Evolutionary conservation across 2,888 invertebrate genomes (phyloP).

Genomic region (Lasioglossum leucozonium): DNA sequence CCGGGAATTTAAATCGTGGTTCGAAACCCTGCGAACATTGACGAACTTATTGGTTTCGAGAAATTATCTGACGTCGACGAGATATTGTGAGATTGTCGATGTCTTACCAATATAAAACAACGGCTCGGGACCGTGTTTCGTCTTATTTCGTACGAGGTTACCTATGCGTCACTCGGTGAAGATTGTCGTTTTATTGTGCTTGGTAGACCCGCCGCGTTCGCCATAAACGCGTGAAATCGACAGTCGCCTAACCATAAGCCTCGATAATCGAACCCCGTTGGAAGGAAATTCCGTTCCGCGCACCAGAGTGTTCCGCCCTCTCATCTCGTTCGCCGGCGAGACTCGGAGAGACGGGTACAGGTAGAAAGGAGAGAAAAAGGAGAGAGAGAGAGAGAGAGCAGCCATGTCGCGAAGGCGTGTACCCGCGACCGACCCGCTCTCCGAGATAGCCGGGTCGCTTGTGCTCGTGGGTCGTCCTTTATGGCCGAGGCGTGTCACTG

Average conservation of each 20-base stretch:
- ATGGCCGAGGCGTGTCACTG: slow-evolving; percentile 80
- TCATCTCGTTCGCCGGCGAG: slow-evolving; percentile 11
- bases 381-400: not conserved
- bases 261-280: not conserved
- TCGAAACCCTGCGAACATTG: too few relatives aligned
- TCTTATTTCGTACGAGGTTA: too few relatives aligned
- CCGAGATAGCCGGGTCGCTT: not conserved
- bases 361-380: not conserved
- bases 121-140: too few relatives aligned
- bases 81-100: too few relatives aligned
- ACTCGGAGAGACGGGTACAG: not conserved
- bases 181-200: not conserved
- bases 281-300: not conserved
- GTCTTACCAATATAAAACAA: too few relatives aligned
- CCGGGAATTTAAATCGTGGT: not conserved
- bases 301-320: not conserved
- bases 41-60: too few relatives aligned
- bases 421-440: not conserved
- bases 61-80: too few relatives aligned
- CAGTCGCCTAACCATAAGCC: not conserved
- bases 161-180: not conserved
- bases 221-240: not conserved
- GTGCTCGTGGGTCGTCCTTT: slow-evolving; percentile 71
- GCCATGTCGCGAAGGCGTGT: slow-evolving; percentile 4
- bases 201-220: not conserved